Evolutionary conservation across 2,113 vertebrate genomes (phyloP).

Genomic region (Rhodinocichla rosea): DNA sequence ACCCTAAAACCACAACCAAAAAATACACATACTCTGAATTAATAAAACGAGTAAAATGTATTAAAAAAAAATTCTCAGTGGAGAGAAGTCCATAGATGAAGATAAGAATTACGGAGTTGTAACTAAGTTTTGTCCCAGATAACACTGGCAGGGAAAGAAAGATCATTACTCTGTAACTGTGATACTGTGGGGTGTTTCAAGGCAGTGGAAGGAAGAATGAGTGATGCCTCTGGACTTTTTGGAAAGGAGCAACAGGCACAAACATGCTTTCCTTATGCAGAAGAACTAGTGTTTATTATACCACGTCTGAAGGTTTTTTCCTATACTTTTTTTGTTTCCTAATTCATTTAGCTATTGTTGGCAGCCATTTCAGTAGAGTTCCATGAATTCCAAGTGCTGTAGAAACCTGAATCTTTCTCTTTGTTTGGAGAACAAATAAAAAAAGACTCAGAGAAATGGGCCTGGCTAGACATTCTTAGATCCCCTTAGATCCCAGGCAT

Average conservation of each 20-base stretch:
- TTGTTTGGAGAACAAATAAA: background rate
- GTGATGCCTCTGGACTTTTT: background rate
- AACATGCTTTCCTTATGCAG: background rate
- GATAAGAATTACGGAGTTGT: background rate
- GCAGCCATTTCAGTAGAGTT: background rate
- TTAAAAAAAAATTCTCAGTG: background rate
- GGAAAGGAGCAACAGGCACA: background rate
- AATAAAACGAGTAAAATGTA: background rate
- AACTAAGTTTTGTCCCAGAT: background rate
- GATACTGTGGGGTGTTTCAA: background rate
- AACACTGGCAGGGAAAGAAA: background rate
- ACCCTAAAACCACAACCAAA: background rate
- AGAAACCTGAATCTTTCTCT: background rate
- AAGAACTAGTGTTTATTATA: background rate
- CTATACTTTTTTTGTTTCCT: background rate
- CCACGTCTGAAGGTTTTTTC: background rate
- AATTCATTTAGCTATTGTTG: background rate
- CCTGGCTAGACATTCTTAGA: background rate
- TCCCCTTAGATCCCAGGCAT: background rate
- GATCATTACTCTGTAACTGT: background rate
- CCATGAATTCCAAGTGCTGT: background rate
- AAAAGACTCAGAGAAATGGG: background rate
- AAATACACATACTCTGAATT: no score
- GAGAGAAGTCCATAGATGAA: background rate
- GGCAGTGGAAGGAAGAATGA: background rate